A percentile compares a stretch with the other conserved stretches of the same genome.
Evolutionary conservation across 2,888 invertebrate genomes (phyloP).

Genomic region (Lymantria monacha): DNA sequence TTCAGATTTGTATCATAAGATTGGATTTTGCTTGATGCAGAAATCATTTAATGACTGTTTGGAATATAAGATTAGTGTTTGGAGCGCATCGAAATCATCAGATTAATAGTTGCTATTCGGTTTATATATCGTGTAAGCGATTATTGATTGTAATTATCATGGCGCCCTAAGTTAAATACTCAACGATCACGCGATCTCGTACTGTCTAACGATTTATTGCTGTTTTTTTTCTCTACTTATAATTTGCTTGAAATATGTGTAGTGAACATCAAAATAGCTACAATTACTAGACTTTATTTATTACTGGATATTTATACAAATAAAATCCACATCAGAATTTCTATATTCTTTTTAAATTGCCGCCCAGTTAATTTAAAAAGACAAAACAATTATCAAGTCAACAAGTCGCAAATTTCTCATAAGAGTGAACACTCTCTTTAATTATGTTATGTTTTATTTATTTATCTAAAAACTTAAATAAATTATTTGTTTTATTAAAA

Average conservation of each 20-base stretch:
- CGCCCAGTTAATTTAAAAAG: too few species aligned
- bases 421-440: too few species aligned
- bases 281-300: constrained; percentile 23
- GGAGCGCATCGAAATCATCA: constrained; percentile 39
- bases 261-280: constrained; percentile 12
- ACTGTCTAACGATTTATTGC: constrained; percentile 48
- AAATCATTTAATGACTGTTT: constrained; percentile 7
- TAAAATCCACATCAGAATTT: too few species aligned
- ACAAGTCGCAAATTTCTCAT: too few species aligned
- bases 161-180: constrained; percentile 62
- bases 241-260: constrained; percentile 3
- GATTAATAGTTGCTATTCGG: constrained; percentile 60
- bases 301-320: background rate
- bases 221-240: constrained; percentile 34
- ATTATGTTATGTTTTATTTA: too few species aligned
- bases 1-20: constrained; percentile 13
- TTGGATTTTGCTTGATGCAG: constrained; percentile 8
- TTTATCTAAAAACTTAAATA: too few species aligned
- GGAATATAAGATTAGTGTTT: constrained; percentile 11
- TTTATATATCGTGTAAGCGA: constrained; percentile 52
- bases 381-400: too few species aligned
- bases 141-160: constrained; percentile 79
- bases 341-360: too few species aligned
- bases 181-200: constrained; percentile 59
- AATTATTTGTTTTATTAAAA: too few species aligned